Percentiles rank a stretch among this genome's conserved stretches.
These are phyloP conservation scores for Turdus rufiventris DNA, from an alignment of 2,113 vertebrate species.

Conservation along the genomic window DNA sequence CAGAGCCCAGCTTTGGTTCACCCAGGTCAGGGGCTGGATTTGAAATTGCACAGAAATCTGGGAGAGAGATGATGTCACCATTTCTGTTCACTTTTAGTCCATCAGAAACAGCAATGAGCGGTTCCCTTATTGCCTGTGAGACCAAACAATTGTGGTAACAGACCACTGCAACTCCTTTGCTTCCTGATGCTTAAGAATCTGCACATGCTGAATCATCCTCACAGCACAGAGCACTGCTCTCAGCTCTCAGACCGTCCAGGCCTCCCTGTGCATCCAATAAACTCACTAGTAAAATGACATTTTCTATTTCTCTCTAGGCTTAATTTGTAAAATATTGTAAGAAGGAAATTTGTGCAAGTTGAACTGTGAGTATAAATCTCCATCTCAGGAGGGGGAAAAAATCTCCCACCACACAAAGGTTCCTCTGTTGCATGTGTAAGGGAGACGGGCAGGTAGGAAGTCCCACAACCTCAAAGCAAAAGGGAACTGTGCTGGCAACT, in stretches of 20 bases:
- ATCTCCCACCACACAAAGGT: background rate
- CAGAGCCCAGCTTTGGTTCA: background rate
- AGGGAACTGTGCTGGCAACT: background rate
- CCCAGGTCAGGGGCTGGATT: background rate
- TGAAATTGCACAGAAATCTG: background rate
- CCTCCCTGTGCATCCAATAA: background rate
- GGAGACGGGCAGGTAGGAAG: background rate
- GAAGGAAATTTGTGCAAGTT: background rate
- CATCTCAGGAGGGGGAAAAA: background rate
- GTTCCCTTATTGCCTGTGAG: background rate
- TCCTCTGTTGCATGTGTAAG: background rate
- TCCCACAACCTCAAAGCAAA: background rate
- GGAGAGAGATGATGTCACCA: background rate
- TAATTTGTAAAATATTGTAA: background rate
- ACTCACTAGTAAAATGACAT: background rate
- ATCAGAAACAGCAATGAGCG: background rate
- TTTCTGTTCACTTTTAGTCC: background rate
- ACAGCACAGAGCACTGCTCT: background rate
- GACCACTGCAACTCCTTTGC: background rate
- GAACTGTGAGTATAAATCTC: background rate
- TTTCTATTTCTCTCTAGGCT: background rate
- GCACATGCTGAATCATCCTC: background rate
- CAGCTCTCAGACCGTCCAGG: background rate
- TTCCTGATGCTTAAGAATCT: background rate
- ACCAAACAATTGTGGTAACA: background rate